Evolutionary conservation across 2,888 invertebrate species (phyloP).

Genomic region (Allacma fusca): DNA sequence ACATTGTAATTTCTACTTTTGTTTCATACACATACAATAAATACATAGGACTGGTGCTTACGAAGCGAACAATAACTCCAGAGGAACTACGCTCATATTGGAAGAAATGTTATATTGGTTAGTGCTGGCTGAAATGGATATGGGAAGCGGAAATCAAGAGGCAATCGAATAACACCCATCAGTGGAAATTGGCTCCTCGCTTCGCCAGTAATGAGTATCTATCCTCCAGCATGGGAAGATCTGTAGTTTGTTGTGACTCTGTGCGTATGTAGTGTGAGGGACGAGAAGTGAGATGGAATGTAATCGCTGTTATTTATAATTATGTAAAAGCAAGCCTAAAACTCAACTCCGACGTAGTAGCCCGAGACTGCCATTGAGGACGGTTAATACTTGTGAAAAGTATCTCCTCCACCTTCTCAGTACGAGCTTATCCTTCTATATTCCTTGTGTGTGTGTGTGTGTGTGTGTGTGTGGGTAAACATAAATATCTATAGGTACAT

Average conservation of each 20-base stretch:
- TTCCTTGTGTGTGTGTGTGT: too few relatives aligned
- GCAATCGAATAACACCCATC: conserved; percentile 56
- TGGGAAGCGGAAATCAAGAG: conserved; percentile 58
- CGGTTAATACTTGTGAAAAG: too few relatives aligned
- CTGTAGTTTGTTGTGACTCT: not conserved
- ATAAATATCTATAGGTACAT: too few relatives aligned
- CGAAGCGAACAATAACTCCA: not conserved
- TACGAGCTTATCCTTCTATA: too few relatives aligned
- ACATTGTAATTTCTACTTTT: too few relatives aligned
- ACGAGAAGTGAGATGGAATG: conserved; percentile 16
- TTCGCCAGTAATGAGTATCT: conserved; percentile 53
- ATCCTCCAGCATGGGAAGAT: not conserved
- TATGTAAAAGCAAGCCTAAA: too few relatives aligned
- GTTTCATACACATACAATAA: too few relatives aligned
- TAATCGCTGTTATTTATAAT: conserved; percentile 24
- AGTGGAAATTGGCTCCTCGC: conserved; percentile 55
- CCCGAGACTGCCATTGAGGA: too few relatives aligned
- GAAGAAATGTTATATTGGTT: not conserved
- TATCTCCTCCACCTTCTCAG: too few relatives aligned
- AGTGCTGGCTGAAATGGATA: conserved; percentile 50
- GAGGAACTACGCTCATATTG: not conserved
- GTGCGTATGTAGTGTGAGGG: not conserved
- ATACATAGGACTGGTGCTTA: too few relatives aligned
- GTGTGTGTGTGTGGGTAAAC: too few relatives aligned
- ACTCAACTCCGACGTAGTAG: too few relatives aligned